Evolutionary conservation across 1,140 invertebrate species (phyloP).

Genomic region (Drosophila grimshawi): DNA sequence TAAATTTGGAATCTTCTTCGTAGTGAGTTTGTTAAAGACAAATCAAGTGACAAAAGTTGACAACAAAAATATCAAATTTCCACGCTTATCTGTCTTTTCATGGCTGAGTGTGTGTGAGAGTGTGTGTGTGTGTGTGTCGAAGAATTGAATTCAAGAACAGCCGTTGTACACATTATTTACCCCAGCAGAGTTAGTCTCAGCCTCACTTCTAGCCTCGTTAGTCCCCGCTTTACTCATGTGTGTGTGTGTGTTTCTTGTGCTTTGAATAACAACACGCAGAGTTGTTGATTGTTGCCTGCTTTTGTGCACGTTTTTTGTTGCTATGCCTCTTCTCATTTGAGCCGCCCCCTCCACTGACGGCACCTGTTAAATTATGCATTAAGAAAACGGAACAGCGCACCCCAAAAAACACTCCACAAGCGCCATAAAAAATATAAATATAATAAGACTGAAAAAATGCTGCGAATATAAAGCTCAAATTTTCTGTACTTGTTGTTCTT

Average conservation of each 20-base stretch:
- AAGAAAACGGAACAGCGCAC: slow-evolving; percentile 51
- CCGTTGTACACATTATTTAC: slow-evolving; percentile 56
- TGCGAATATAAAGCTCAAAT: slow-evolving; percentile 31
- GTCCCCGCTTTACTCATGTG: slow-evolving; percentile 13
- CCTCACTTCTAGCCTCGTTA: slow-evolving; percentile 44
- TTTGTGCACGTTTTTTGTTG: slow-evolving; percentile 50
- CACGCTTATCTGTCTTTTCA: slow-evolving; percentile 17
- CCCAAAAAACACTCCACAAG: slow-evolving; percentile 17
- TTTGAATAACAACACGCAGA: slow-evolving; percentile 77
- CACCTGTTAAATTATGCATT: slow-evolving; percentile 82
- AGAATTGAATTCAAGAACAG: slow-evolving; percentile 41
- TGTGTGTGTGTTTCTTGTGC: slow-evolving; percentile 53
- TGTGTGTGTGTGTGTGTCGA: slow-evolving; percentile 30
- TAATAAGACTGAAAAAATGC: slow-evolving; percentile 62
- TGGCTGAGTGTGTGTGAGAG: slow-evolving; percentile 15
- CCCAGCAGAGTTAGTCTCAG: slow-evolving; percentile 33
- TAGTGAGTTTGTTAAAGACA: slow-evolving; percentile 15
- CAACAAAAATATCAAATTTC: slow-evolving; percentile 47
- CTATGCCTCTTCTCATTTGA: slow-evolving; percentile 23
- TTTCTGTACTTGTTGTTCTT: slow-evolving; percentile 17
- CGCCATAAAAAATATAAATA: slow-evolving; percentile 39
- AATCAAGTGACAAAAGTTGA: slow-evolving; percentile 50
- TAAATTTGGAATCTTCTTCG: slow-evolving; percentile 26
- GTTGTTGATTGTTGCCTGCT: slow-evolving; percentile 80
- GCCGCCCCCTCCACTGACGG: slow-evolving; percentile 18